A percentile compares a stretch with the other conserved stretches of the same genome.
phyloP scores from a whole-genome alignment of 2,888 invertebrate genomes.

The Epistrophe eligans region DNA sequence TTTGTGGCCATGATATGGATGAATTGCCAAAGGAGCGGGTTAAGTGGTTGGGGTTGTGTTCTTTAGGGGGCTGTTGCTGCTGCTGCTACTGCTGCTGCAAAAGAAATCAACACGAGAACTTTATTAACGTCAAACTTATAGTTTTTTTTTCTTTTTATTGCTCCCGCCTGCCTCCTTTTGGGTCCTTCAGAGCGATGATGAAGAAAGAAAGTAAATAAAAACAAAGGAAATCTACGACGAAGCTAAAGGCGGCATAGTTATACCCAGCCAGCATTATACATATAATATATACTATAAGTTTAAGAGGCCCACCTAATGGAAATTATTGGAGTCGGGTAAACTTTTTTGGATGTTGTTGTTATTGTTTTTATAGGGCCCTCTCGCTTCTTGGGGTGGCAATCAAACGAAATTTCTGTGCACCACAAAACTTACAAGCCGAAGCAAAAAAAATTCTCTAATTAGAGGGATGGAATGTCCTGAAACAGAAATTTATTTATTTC shows the following conservation, averaged over 20 bases:
- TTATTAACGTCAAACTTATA: conserved; percentile 72
- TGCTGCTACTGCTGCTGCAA: conserved; percentile 19
- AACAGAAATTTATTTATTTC: conserved; percentile 43
- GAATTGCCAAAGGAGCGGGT: conserved; percentile 74
- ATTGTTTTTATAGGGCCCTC: neutral
- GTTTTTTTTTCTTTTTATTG: conserved; percentile 36
- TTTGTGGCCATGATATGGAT: conserved; percentile 76
- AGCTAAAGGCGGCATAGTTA: conserved; percentile 55
- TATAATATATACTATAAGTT: conserved; percentile 16
- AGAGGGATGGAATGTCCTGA: conserved; percentile 67
- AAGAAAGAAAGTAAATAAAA: conserved; percentile 66
- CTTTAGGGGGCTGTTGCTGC: conserved; percentile 20
- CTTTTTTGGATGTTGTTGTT: conserved; percentile 1
- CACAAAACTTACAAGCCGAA: conserved; percentile 35
- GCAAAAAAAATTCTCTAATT: conserved; percentile 64
- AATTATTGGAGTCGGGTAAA: conserved; percentile 62
- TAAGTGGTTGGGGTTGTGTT: conserved; percentile 62
- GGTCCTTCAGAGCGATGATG: conserved; percentile 37
- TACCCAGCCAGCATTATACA: conserved; percentile 26
- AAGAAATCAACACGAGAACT: conserved; percentile 76
- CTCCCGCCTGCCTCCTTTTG: conserved; percentile 33
- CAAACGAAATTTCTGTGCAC: conserved; percentile 56
- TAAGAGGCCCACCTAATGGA: conserved; percentile 58
- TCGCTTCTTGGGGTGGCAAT: conserved; percentile 41
- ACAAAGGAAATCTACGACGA: conserved; percentile 72